These are phyloP conservation scores for Pangasianodon gigas DNA, from an alignment of 2,113 vertebrate species.

Conservation along the genomic window DNA sequence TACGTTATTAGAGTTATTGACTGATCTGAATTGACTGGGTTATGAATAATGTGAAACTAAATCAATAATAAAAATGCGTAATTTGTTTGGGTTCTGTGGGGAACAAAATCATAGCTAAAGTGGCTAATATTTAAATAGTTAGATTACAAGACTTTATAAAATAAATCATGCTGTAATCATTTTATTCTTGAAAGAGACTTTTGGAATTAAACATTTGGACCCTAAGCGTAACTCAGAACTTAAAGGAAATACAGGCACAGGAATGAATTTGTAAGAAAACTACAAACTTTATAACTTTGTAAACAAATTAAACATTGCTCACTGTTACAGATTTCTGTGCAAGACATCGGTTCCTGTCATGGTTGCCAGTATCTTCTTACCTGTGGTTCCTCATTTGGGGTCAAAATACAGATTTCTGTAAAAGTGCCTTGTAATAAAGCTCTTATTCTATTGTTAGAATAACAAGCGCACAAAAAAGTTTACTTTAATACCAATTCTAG, in stretches of 20 bases:
- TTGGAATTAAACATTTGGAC: not conserved
- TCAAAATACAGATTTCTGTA: not conserved
- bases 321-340: not conserved
- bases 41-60: not conserved
- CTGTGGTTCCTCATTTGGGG: not conserved
- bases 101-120: not conserved
- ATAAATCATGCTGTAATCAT: not conserved
- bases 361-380: not conserved
- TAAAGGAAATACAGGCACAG: not conserved
- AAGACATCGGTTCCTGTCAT: not conserved
- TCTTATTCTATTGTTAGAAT: not conserved
- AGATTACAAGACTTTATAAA: not conserved
- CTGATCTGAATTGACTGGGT: not conserved
- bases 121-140: not conserved
- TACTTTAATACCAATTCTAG: not conserved
- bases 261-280: not conserved
- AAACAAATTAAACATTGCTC: not conserved
- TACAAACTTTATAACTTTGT: not conserved
- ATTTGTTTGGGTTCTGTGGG: not conserved
- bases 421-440: not conserved
- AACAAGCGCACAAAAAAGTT: not conserved
- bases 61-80: slow-evolving; percentile 5
- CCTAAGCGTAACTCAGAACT: not conserved
- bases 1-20: slow-evolving; percentile 1
- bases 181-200: not conserved